Conservation (phyloP, 2,797 vertebrate genomes). For the Glossophaga mutica region DNA sequence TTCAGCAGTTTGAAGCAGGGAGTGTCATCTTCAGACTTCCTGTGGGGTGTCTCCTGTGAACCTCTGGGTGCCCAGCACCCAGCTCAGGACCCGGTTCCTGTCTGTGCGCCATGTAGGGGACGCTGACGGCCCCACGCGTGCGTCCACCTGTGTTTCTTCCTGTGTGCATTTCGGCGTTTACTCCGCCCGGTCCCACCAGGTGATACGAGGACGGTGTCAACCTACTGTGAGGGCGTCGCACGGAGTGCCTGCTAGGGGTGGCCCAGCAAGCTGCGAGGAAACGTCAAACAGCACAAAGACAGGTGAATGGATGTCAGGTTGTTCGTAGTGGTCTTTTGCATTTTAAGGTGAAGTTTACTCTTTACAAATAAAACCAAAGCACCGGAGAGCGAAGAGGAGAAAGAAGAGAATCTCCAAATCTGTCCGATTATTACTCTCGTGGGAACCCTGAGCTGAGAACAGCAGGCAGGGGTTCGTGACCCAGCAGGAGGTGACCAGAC, state of each 20-base stretch:
- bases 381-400: neutral
- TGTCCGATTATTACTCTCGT: neutral
- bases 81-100: accelerated
- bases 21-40: neutral
- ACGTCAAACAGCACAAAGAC: neutral
- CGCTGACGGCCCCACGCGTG: neutral
- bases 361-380: neutral
- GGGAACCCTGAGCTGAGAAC: neutral
- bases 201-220: neutral
- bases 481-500: neutral
- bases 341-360: neutral
- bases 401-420: neutral
- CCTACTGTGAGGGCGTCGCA: neutral
- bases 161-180: neutral
- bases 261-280: neutral
- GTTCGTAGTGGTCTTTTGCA: neutral
- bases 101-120: neutral
- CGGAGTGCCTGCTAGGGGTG: neutral
- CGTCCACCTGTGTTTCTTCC: neutral
- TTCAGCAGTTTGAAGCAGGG: neutral
- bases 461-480: neutral
- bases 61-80: neutral
- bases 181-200: neutral
- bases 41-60: neutral
- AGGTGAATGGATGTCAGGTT: neutral